Base-by-base conservation (phyloP, 2,888 invertebrate species). In the Gymnocheta viridis region DNA sequence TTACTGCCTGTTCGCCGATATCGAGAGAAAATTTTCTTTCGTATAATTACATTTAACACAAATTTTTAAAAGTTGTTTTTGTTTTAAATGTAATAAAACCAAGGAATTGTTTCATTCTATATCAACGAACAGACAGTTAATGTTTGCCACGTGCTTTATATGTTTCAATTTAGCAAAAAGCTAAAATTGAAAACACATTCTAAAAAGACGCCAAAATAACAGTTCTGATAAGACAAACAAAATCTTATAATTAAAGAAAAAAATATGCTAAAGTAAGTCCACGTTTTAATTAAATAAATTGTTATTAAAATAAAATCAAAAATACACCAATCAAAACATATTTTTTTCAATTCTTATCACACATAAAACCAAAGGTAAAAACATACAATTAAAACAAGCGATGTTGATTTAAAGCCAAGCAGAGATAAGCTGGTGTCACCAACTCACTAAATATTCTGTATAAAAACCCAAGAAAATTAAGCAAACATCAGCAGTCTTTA, bases 401-500 rank as follows among this genome's bases (percentile, higher is more conserved):
- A 22, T 24, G 51, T 24, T 51, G 51, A 51, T 6, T 22, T 24
- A 22, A 0, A 22, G 22, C 49, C 2, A 49, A 49, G 1, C 0
- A 2, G 2, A 49, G 49, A 49, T 49, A 49, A 49, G 49, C 10
- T 22, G 2, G 2, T 4, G 22, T 1, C 12, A 12, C 10, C 10
- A 22, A 7, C 22, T 12, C 10, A 22, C 24, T 17, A 7, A 9
- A 44, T 87, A 86, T 87, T 14, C n/a, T 38, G 44, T 77, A 84
- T 80, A 84, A 72, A 84, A 56, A 12, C 10, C 9, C 14, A 0
- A 0, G 1, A 0, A 0, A 29, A 49, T 38, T 22, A 19, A 4
- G 1, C 4, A 66, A 38, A 12, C n/a, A 74, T 0, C 47, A 67
- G 24, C 76, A 89, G 89, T 89, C 88, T 88, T 87, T 88, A 87